Percentiles rank a stretch among this genome's conserved stretches.
Conservation (phyloP, 2,113 vertebrate genomes). For the Onychostoma macrolepis region DNA sequence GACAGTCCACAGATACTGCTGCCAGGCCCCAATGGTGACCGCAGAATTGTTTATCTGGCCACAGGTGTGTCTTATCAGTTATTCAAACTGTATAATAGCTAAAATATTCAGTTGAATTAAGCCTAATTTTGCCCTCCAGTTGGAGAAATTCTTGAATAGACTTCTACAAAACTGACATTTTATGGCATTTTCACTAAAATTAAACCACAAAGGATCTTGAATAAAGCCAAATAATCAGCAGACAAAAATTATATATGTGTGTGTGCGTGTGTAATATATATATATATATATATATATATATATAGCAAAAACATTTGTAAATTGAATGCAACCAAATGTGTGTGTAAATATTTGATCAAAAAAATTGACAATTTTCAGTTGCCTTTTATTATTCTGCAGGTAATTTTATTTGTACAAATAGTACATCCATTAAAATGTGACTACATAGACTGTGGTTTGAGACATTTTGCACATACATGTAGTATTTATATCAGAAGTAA, state of each 20-base stretch:
- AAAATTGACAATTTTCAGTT: background rate
- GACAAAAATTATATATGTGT: too few species aligned
- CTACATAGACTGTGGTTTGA: background rate
- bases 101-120: background rate
- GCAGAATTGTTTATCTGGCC: background rate
- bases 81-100: conserved; percentile 15
- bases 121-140: background rate
- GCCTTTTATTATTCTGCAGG: background rate
- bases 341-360: background rate
- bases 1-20: background rate
- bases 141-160: background rate
- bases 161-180: conserved; percentile 7
- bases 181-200: background rate
- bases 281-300: too few species aligned
- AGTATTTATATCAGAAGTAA: too few species aligned
- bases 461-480: background rate
- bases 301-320: too few species aligned
- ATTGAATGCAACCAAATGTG: too few species aligned
- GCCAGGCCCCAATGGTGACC: background rate
- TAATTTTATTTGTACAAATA: background rate
- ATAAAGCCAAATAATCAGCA: background rate
- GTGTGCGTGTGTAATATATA: too few species aligned
- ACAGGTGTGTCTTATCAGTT: conserved; percentile 27
- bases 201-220: background rate
- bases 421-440: background rate